A percentile compares a stretch with the other conserved stretches of the same genome.
Conservation (phyloP, 2,797 vertebrate genomes). For the Bovichtus diacanthus region DNA sequence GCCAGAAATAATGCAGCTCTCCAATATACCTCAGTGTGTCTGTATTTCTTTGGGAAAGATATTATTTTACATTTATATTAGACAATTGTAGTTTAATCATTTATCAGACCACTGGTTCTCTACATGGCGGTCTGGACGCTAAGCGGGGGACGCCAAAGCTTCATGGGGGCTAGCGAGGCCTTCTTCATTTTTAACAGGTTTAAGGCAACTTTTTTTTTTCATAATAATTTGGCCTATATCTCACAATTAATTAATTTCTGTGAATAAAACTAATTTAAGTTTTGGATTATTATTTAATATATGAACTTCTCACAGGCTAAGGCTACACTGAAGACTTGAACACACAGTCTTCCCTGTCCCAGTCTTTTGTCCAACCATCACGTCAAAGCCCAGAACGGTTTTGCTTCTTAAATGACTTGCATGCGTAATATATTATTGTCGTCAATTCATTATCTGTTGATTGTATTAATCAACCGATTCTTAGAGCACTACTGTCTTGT, state of each 20-base stretch:
- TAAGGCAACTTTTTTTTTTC: too few species aligned
- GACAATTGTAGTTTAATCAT: not conserved
- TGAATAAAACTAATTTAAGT: too few species aligned
- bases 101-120: not conserved
- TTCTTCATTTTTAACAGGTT: too few species aligned
- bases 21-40: slow-evolving; percentile 3
- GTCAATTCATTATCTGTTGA: not conserved
- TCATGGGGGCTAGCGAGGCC: too few species aligned
- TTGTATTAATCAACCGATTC: not conserved
- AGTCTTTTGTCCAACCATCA: not conserved
- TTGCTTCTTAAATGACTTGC: not conserved
- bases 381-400: not conserved
- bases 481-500: not conserved
- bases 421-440: not conserved
- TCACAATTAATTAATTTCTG: too few species aligned
- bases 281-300: too few species aligned
- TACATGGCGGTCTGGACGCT: too few species aligned
- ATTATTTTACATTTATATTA: slow-evolving; percentile 3
- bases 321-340: too few species aligned
- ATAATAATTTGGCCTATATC: too few species aligned
- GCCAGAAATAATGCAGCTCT: slow-evolving; percentile 60
- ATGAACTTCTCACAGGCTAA: too few species aligned
- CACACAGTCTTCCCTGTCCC: too few species aligned
- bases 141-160: too few species aligned
- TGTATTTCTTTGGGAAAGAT: slow-evolving; percentile 1